Conservation (phyloP, 2,888 invertebrate species). For the Dryocosmus kuriphilus region DNA sequence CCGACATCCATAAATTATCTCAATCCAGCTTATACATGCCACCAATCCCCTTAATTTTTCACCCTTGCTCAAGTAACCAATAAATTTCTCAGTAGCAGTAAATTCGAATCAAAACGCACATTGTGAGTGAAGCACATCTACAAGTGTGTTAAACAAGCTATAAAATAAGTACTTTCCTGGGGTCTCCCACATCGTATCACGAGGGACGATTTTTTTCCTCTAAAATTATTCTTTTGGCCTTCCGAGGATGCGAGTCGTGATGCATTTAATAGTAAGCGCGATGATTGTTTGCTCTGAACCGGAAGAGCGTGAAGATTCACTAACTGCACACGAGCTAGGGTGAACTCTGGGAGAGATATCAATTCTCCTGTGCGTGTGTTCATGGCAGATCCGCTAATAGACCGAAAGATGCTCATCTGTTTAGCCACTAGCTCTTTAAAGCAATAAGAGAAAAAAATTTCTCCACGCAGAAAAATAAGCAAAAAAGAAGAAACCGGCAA, state of each 20-base stretch:
- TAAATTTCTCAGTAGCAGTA: constrained; percentile 27
- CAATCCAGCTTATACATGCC: background rate
- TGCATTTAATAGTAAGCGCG: constrained; percentile 58
- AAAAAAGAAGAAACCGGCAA: constrained; percentile 44
- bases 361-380: constrained; percentile 68
- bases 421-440: constrained; percentile 59
- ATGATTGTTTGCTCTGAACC: constrained; percentile 55
- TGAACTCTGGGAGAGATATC: constrained; percentile 69
- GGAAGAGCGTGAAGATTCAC: constrained; percentile 54
- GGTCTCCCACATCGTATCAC: background rate
- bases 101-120: constrained; percentile 6
- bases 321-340: constrained; percentile 57
- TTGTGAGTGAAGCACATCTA: background rate
- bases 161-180: background rate
- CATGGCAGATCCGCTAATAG: constrained; percentile 75
- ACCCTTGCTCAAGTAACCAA: constrained; percentile 2
- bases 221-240: constrained; percentile 1
- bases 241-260: background rate
- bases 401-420: constrained; percentile 72
- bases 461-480: constrained; percentile 42
- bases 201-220: constrained; percentile 1
- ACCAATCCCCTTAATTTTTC: constrained; percentile 12
- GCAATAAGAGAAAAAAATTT: background rate
- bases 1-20: too few relatives aligned
- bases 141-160: constrained; percentile 3